Evolutionary conservation across 2,888 invertebrate species (phyloP), one percentile per base, ranked within the genome.

Genomic region (Trissoscelio sp.): DNA sequence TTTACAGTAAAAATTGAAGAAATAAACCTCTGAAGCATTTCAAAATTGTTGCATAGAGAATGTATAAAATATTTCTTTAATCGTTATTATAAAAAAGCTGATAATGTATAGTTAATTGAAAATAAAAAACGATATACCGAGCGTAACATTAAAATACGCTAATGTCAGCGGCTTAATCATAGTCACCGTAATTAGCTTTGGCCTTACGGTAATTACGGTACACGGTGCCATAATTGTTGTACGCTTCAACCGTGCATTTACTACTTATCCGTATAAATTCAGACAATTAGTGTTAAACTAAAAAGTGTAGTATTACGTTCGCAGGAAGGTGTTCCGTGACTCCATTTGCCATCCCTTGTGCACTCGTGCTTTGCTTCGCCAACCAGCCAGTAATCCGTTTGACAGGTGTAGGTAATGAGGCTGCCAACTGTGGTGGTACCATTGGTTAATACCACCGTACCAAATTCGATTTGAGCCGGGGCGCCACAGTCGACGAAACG

Each of bases 401-500:
- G 94, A 88, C 98, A 98, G 74, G 94, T 93, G 90, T 97, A 97
- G 88, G 95, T 95, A 0, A 96, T 95, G 22, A 95, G 89, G 62
- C 97, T 96, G 0, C 95, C 95, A 37, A 96, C 96, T 0, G 96
- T 96, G 0, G 97, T 97, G 1, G 96, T 95, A 1, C 95, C 94
- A 88, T 97, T 97, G 6, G 96, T 89, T 0, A 97, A 92, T 18
- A 93, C 92, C 85, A 95, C 95, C 70, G 93, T 93, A 0, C 96
- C 97, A 84, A 95, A 95, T 90, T 96, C 95, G 2, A 96, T 94
- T 84, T 95, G 94, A 0, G 95, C 96, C 0, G 96, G 96, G 5
- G 95, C 95, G 0, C 96, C 97, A 90, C 97, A 97, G 91, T 96
- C 97, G 1, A 97, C 96, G 91, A 95, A 97, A 89, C 96, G 95